Percentiles rank a stretch among this genome's conserved stretches.
Conservation (phyloP, 2,888 invertebrate genomes). For the Dryomyza anilis region DNA sequence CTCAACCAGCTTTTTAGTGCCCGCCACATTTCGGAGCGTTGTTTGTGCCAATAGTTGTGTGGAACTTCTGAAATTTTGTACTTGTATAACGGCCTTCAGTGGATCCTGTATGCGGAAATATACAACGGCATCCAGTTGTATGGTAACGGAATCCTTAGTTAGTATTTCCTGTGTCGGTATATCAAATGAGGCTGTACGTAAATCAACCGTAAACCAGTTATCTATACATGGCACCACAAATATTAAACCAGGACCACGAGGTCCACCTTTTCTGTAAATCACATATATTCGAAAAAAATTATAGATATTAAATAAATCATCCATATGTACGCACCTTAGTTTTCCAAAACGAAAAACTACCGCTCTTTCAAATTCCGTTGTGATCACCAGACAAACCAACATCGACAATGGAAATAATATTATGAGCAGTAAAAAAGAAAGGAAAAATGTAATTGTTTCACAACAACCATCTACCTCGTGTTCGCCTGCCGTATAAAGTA, state of each 20-base stretch:
- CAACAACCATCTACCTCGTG: constrained; percentile 10
- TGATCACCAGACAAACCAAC: constrained; percentile 54
- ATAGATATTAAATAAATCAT: too few species aligned
- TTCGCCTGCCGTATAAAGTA: constrained; percentile 23
- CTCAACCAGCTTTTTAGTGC: constrained; percentile 86
- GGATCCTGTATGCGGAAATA: constrained; percentile 79
- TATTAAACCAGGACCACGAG: constrained; percentile 66
- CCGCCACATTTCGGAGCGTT: constrained; percentile 84
- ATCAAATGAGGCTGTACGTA: constrained; percentile 67
- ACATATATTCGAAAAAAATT: too few species aligned
- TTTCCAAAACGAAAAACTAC: constrained; percentile 69
- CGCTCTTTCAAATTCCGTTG: constrained; percentile 67
- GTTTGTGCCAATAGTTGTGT: constrained; percentile 80
- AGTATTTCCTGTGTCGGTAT: constrained; percentile 72
- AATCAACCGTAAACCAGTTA: constrained; percentile 64
- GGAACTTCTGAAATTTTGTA: constrained; percentile 67
- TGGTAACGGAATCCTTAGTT: constrained; percentile 90
- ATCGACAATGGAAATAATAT: constrained; percentile 49
- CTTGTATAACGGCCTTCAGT: constrained; percentile 72
- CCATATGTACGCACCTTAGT: constrained; percentile 38
- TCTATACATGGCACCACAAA: constrained; percentile 70
- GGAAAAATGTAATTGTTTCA: constrained; percentile 38
- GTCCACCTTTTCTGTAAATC: constrained; percentile 44
- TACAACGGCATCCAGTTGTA: constrained; percentile 87
- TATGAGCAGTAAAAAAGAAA: constrained; percentile 43